These are phyloP conservation scores for Apoda limacodes DNA, from an alignment of 2,888 invertebrate species.

Conservation along the genomic window DNA sequence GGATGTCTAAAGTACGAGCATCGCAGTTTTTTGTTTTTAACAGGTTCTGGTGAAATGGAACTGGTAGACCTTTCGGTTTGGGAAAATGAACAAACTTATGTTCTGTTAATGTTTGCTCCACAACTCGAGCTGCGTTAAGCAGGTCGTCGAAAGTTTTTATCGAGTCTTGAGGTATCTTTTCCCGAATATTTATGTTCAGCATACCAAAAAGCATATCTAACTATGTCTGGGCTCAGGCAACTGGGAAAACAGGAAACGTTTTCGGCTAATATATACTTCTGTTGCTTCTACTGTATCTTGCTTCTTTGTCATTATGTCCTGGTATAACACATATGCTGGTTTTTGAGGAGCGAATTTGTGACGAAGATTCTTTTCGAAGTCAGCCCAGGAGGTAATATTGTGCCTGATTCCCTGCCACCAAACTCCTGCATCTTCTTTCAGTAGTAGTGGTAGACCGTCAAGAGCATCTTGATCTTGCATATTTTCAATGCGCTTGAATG, in stretches of 20 bases:
- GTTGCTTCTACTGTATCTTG: constrained; percentile 1
- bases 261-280: constrained; percentile 4
- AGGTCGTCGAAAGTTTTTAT: too few relatives aligned
- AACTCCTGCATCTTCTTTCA: constrained; percentile 7
- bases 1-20: too few relatives aligned
- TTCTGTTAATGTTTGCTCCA: too few relatives aligned
- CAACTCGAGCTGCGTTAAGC: too few relatives aligned
- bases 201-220: too few relatives aligned
- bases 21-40: too few relatives aligned
- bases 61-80: too few relatives aligned
- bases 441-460: constrained; percentile 3
- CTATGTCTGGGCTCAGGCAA: constrained; percentile 4
- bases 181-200: too few relatives aligned
- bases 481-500: constrained; percentile 2
- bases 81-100: too few relatives aligned
- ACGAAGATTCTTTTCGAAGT: constrained; percentile 6
- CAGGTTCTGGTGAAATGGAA: too few relatives aligned
- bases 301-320: constrained; percentile 1
- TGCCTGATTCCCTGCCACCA: constrained; percentile 9
- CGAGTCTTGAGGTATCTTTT: too few relatives aligned
- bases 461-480: constrained; percentile 5
- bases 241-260: constrained; percentile 4
- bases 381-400: not conserved
- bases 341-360: constrained; percentile 6
- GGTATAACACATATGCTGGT: constrained; percentile 4